phyloP scores from a whole-genome alignment of 2,113 vertebrate genomes.

The Gymnobelideus leadbeateri region DNA sequence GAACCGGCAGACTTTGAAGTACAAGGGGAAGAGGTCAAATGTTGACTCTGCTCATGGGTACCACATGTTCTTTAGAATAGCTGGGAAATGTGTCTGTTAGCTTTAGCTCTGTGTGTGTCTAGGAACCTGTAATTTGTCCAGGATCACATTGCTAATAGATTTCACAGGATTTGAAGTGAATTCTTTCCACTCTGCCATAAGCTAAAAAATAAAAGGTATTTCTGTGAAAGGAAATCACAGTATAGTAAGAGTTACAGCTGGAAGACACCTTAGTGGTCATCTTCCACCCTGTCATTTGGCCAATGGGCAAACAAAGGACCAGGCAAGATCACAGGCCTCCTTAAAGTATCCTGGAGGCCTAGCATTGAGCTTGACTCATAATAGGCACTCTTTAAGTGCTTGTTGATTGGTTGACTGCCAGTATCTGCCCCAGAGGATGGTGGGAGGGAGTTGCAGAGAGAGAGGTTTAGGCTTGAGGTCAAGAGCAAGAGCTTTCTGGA shows the following conservation, averaged over 20 bases:
- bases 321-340: background rate
- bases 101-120: background rate
- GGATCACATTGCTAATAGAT: background rate
- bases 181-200: background rate
- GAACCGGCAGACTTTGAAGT: background rate
- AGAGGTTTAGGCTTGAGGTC: background rate
- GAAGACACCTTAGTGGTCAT: background rate
- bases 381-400: background rate
- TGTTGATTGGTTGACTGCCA: background rate
- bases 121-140: background rate
- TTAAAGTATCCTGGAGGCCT: background rate
- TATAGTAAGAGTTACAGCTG: background rate
- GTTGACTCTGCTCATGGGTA: background rate
- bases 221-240: background rate
- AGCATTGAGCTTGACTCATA: background rate
- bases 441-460: background rate
- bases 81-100: background rate
- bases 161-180: background rate
- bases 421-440: background rate
- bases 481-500: background rate
- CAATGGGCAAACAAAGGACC: constrained; percentile 8
- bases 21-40: background rate
- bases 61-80: background rate
- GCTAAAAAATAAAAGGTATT: background rate
- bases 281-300: background rate